A percentile compares a stretch with the other conserved stretches of the same genome.
Conservation (phyloP, 2,888 invertebrate genomes). For the Corythucha ciliata region DNA sequence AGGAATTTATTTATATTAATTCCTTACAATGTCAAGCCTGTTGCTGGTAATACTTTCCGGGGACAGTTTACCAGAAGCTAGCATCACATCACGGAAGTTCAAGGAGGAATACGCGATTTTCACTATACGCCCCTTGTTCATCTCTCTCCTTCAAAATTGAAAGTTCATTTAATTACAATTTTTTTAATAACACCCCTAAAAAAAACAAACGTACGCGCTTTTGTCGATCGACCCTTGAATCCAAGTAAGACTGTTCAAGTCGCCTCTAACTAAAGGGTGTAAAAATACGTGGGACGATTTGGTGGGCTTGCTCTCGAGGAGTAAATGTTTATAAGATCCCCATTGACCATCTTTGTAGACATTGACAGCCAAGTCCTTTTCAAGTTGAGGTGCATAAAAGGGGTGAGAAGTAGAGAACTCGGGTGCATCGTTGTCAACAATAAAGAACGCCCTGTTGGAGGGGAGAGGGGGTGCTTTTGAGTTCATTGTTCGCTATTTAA, state of each 20-base stretch:
- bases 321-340: constrained; percentile 81
- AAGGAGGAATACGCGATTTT: constrained; percentile 58
- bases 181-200: background rate
- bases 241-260: constrained; percentile 78
- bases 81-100: constrained; percentile 93
- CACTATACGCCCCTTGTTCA: background rate
- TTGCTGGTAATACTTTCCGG: constrained; percentile 59
- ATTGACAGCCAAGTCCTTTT: constrained; percentile 69
- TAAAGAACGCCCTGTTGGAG: too few relatives aligned
- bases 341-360: constrained; percentile 57
- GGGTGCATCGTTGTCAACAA: constrained; percentile 52
- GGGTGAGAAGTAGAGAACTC: constrained; percentile 54
- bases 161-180: background rate
- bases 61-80: constrained; percentile 80
- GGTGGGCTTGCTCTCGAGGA: constrained; percentile 45
- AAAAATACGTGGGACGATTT: constrained; percentile 61
- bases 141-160: background rate
- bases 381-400: constrained; percentile 56
- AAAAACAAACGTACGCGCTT: constrained; percentile 4
- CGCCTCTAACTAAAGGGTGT: constrained; percentile 69
- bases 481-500: too few relatives aligned
- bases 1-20: too few relatives aligned
- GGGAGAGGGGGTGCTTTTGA: too few relatives aligned
- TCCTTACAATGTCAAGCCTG: constrained; percentile 12
- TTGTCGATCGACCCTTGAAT: constrained; percentile 51